phyloP scores from a whole-genome alignment of 1,140 invertebrate species.

The Calliopsis andreniformis region DNA sequence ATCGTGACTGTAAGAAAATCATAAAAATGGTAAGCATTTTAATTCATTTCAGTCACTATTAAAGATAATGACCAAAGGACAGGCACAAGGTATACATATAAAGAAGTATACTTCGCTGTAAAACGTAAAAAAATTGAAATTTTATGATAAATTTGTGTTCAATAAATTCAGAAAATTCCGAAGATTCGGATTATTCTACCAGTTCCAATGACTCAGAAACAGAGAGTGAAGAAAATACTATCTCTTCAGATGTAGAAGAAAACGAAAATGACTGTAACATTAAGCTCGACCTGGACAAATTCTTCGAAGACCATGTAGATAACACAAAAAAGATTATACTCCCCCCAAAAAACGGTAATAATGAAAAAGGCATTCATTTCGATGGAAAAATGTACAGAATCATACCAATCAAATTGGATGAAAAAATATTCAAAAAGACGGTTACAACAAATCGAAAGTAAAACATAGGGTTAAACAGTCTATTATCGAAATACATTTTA shows the following conservation, averaged over 20 bases:
- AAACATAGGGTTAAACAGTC: no score
- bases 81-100: constrained; percentile 1
- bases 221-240: neutral
- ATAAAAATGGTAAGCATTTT: neutral
- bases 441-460: no score
- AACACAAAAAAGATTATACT: neutral
- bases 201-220: constrained; percentile 20
- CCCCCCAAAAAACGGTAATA: neutral
- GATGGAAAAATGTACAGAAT: constrained; percentile 54
- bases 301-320: neutral
- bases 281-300: constrained; percentile 10
- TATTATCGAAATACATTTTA: constrained; percentile 59
- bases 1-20: neutral
- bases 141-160: neutral
- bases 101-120: neutral
- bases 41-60: constrained; percentile 40
- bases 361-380: neutral
- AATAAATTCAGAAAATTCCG: neutral
- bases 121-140: neutral
- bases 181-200: neutral
- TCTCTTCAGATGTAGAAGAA: neutral
- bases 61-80: constrained; percentile 49
- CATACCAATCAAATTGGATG: constrained; percentile 31
- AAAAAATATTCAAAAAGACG: neutral
- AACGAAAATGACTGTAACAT: neutral